Conservation (phyloP, 2,888 invertebrate species). For the Thyatira batis region DNA sequence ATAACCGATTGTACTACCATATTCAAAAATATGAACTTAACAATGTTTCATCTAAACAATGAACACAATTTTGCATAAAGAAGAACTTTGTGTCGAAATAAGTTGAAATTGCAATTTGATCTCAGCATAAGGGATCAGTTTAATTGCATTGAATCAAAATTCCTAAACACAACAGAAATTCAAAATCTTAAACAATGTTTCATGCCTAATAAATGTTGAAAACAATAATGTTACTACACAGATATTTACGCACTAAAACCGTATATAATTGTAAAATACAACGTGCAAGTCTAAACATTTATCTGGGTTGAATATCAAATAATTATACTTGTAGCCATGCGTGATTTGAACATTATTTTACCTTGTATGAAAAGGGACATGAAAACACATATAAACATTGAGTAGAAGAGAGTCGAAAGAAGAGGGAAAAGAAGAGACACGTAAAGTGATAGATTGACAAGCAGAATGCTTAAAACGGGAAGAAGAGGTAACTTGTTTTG, state of each 20-base stretch:
- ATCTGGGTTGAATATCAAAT: constrained; percentile 65
- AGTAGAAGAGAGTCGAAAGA: constrained; percentile 52
- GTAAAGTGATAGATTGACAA: constrained; percentile 54
- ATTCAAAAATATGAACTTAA: constrained; percentile 21
- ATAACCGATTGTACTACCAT: constrained; percentile 59
- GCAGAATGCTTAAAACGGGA: constrained; percentile 49
- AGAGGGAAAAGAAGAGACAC: constrained; percentile 58
- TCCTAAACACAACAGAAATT: constrained; percentile 47
- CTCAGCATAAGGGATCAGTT: background rate
- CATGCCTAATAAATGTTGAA: constrained; percentile 67
- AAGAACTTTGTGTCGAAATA: constrained; percentile 3
- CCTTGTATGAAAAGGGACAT: constrained; percentile 56
- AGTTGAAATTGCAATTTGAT: background rate
- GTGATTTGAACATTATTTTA: constrained; percentile 52
- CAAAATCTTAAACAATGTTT: constrained; percentile 42
- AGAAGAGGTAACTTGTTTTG: constrained; percentile 54
- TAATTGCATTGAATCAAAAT: constrained; percentile 26
- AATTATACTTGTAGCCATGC: constrained; percentile 74
- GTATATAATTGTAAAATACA: constrained; percentile 64
- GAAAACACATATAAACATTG: constrained; percentile 62
- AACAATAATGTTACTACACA: constrained; percentile 69
- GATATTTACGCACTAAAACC: constrained; percentile 58
- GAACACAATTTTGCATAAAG: background rate
- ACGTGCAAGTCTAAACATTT: constrained; percentile 80
- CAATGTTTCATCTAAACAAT: constrained; percentile 12